These are phyloP conservation scores for Chaunax sp. DNA, from an alignment of 2,797 vertebrate species.

Conservation along the genomic window DNA sequence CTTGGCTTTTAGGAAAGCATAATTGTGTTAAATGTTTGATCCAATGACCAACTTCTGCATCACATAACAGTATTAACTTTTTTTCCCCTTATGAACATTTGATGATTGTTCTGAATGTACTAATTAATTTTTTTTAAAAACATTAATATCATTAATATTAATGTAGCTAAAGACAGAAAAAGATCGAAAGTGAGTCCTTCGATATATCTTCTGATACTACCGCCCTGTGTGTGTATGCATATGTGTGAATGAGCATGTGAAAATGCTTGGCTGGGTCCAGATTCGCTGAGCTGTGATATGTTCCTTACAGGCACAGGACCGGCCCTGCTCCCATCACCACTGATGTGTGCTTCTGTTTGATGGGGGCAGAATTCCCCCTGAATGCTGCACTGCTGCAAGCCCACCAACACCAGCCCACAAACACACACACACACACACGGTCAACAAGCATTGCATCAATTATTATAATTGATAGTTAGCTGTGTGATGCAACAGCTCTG, in stretches of 20 bases:
- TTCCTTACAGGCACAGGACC: constrained; percentile 39
- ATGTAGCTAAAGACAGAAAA: not conserved
- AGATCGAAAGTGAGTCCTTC: not conserved
- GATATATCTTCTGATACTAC: not conserved
- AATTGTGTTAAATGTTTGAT: not conserved
- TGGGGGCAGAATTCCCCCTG: constrained; percentile 27
- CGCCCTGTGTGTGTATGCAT: not conserved
- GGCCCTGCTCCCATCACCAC: constrained; percentile 40
- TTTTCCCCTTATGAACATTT: not conserved
- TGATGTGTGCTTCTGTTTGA: constrained; percentile 53
- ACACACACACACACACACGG: not conserved
- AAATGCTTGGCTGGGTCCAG: constrained; percentile 11
- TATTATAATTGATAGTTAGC: constrained; percentile 29
- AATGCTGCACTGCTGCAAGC: constrained; percentile 17
- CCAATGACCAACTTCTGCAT: not conserved
- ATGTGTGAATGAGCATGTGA: not conserved
- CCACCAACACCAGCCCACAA: constrained; percentile 19
- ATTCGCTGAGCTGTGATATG: constrained; percentile 37
- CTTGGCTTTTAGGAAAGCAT: no score
- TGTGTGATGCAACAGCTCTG: constrained; percentile 1
- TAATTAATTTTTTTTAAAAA: no score
- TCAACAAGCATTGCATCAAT: constrained; percentile 31
- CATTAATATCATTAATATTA: no score
- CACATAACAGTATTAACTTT: not conserved
- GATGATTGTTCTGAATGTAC: not conserved